These are phyloP conservation scores for Tympanoctomys barrerae DNA, from an alignment of 2,797 vertebrate species.

Conservation along the genomic window DNA sequence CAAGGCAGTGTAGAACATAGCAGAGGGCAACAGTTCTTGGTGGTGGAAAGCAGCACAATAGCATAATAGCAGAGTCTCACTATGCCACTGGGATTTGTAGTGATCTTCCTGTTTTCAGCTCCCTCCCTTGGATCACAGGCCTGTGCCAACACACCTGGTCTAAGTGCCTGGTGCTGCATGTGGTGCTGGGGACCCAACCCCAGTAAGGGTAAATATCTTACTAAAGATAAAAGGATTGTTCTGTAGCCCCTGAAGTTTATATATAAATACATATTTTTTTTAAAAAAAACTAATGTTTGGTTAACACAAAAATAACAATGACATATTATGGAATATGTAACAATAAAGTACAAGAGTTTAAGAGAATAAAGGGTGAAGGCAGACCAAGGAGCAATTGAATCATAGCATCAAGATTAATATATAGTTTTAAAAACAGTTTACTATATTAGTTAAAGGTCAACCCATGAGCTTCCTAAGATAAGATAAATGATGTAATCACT, in stretches of 20 bases:
- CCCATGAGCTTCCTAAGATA: neutral
- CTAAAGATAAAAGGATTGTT: slow-evolving; percentile 22
- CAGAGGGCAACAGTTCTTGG: too few species aligned
- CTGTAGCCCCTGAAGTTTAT: neutral
- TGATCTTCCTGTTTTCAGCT: too few species aligned
- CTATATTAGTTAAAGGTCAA: slow-evolving; percentile 12
- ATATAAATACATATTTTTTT: neutral
- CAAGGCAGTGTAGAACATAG: too few species aligned
- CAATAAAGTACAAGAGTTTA: neutral
- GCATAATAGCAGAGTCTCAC: too few species aligned
- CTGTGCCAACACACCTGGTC: too few species aligned
- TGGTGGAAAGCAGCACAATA: too few species aligned
- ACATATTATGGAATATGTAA: neutral
- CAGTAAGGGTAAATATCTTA: neutral
- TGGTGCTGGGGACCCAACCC: too few species aligned
- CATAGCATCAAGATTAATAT: neutral
- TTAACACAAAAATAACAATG: neutral
- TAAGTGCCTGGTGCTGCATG: too few species aligned
- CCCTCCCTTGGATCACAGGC: too few species aligned
- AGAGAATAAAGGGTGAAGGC: neutral
- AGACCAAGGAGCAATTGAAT: neutral
- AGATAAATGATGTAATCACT: neutral
- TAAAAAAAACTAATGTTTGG: neutral
- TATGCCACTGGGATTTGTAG: too few species aligned
- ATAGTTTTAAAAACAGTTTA: slow-evolving; percentile 18